These are phyloP conservation scores for Oncorhynchus masou DNA, from an alignment of 2,113 vertebrate genomes.

Conservation along the genomic window DNA sequence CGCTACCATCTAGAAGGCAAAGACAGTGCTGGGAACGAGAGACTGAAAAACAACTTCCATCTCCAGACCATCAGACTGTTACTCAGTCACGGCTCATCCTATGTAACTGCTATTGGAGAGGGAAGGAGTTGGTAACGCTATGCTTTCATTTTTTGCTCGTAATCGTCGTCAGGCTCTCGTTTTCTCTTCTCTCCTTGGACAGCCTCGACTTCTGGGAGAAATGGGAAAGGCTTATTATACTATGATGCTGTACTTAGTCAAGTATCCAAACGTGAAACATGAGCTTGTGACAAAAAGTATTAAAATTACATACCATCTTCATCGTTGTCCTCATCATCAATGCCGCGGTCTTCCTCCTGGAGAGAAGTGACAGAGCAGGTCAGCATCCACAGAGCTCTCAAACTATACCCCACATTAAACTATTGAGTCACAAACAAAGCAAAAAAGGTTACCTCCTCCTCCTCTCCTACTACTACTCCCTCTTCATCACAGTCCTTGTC, in stretches of 20 bases:
- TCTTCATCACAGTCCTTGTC: constrained; percentile 83
- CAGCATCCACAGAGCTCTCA: not conserved
- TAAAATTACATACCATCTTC: constrained; percentile 66
- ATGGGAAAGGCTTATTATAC: not conserved
- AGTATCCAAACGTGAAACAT: not conserved
- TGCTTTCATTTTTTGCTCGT: constrained; percentile 60
- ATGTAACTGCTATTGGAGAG: not conserved
- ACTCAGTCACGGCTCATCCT: too few species aligned
- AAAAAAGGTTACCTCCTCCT: constrained; percentile 73
- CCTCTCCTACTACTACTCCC: constrained; percentile 82
- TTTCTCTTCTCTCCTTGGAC: constrained; percentile 88
- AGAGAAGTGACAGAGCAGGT: not conserved
- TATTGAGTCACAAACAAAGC: not conserved
- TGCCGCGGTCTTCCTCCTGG: constrained; percentile 81
- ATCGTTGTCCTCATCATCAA: constrained; percentile 83
- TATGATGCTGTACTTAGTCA: not conserved
- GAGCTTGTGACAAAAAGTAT: not conserved
- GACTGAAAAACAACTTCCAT: too few species aligned
- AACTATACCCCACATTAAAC: not conserved
- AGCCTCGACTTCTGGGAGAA: constrained; percentile 71
- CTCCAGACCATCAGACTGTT: too few species aligned
- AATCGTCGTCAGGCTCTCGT: constrained; percentile 86
- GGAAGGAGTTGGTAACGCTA: constrained; percentile 57
- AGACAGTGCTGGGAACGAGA: too few species aligned
- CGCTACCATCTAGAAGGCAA: too few species aligned